A percentile compares a stretch with the other conserved stretches of the same genome.
Conservation (phyloP, 2,113 vertebrate genomes). For the Dolichotis patagonum region DNA sequence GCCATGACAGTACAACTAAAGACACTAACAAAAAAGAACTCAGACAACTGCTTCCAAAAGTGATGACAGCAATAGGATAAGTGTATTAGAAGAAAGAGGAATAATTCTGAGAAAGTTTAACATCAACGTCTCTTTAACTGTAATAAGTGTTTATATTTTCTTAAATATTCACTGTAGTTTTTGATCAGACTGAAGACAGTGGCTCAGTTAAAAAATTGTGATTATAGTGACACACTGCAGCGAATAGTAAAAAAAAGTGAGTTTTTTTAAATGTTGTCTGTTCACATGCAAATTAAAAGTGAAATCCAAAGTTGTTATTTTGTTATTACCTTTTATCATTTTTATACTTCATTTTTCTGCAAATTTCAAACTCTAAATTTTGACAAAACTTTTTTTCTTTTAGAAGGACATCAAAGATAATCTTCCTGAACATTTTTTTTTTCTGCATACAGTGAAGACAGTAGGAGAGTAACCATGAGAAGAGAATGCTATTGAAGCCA, state of each 20-base stretch:
- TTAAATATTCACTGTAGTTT: not conserved
- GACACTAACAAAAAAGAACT: not conserved
- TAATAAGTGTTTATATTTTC: not conserved
- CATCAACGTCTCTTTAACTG: not conserved
- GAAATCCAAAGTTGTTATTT: not conserved
- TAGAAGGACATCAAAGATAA: constrained; percentile 10
- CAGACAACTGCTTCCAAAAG: not conserved
- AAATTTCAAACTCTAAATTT: not conserved
- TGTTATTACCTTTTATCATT: not conserved
- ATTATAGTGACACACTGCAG: not conserved
- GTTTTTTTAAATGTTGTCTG: not conserved
- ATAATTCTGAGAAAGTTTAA: not conserved
- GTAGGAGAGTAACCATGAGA: constrained; percentile 29
- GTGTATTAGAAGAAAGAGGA: not conserved
- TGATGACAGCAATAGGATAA: not conserved
- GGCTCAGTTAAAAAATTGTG: not conserved
- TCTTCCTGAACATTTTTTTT: not conserved
- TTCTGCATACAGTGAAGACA: not conserved
- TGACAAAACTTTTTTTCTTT: constrained; percentile 7
- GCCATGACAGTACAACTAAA: not conserved
- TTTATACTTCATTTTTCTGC: not conserved
- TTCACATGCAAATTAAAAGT: not conserved
- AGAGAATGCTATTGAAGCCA: constrained; percentile 67
- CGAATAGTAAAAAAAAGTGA: not conserved
- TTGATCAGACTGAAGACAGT: not conserved